phyloP scores from a whole-genome alignment of 2,113 vertebrate genomes.

The Channa argus region DNA sequence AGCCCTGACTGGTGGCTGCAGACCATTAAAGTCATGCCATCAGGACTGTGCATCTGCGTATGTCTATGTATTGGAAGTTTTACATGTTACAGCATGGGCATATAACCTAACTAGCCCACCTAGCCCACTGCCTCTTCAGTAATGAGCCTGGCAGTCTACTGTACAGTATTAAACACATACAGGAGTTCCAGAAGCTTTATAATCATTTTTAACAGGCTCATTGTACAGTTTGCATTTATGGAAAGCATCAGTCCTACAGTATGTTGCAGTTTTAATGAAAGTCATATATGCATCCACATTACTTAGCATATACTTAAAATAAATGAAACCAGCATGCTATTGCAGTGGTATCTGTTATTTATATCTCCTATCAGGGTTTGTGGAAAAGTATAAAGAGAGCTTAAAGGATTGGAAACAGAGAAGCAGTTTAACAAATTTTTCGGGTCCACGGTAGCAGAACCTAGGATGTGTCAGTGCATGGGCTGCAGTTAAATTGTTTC shows the following conservation, averaged over 20 bases:
- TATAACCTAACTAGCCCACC: constrained; percentile 17
- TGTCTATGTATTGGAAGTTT: constrained; percentile 13
- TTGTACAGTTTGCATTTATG: constrained; percentile 23
- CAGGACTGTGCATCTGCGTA: constrained; percentile 27
- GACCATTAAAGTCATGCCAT: constrained; percentile 65
- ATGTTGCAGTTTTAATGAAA: constrained; percentile 42
- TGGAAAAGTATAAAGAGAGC: constrained; percentile 47
- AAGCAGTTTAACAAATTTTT: constrained; percentile 39
- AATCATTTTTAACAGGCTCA: constrained; percentile 27
- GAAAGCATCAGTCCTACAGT: constrained; percentile 22
- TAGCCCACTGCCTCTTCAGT: constrained; percentile 1
- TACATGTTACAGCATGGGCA: constrained; percentile 29
- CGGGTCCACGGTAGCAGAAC: constrained; percentile 47
- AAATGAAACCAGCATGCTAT: constrained; percentile 47
- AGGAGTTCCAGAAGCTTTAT: constrained; percentile 34
- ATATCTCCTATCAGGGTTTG: constrained; percentile 54
- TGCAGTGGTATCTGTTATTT: constrained; percentile 34
- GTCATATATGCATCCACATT: constrained; percentile 37
- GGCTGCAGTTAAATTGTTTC: constrained; percentile 78
- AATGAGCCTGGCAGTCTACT: constrained; percentile 33
- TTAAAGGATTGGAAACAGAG: constrained; percentile 48
- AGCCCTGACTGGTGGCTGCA: constrained; percentile 57
- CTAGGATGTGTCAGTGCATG: constrained; percentile 53
- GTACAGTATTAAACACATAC: constrained; percentile 47
- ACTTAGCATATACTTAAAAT: constrained; percentile 54